Conservation (phyloP, 2,797 vertebrate species). For the Phrynocephalus vlangalii region DNA sequence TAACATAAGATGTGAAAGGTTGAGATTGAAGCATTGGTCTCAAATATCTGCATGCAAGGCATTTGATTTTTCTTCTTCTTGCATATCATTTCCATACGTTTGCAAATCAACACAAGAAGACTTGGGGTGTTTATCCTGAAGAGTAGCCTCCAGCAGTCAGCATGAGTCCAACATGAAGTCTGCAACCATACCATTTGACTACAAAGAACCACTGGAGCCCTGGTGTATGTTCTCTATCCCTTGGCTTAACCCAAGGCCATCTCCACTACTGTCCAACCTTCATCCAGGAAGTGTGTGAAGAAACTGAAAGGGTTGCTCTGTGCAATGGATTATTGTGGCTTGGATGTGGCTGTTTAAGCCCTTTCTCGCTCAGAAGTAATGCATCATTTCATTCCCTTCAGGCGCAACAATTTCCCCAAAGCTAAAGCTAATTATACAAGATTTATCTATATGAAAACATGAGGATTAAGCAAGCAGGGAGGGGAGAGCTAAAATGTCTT, state of each 20-base stretch:
- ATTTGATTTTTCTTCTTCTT: too few species aligned
- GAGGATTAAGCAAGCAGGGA: constrained; percentile 73
- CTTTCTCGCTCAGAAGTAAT: constrained; percentile 41
- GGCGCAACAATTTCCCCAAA: constrained; percentile 65
- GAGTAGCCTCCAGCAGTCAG: too few species aligned
- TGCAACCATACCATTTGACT: too few species aligned
- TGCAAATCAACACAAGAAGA: too few species aligned
- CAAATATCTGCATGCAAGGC: too few species aligned
- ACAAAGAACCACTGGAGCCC: too few species aligned
- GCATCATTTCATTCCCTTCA: constrained; percentile 60
- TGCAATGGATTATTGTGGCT: constrained; percentile 17
- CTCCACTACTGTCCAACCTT: neutral
- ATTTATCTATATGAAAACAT: constrained; percentile 77
- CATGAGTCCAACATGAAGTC: too few species aligned
- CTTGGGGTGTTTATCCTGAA: too few species aligned
- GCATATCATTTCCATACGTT: too few species aligned
- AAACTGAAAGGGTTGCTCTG: neutral
- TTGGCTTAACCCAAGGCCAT: neutral
- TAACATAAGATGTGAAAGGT: too few species aligned
- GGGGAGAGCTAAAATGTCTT: constrained; percentile 69
- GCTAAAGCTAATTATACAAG: constrained; percentile 77
- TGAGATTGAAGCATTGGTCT: too few species aligned
- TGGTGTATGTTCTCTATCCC: neutral
- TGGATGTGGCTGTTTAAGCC: constrained; percentile 33
- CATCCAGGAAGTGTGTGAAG: neutral